Base-by-base conservation (phyloP, 1,140 invertebrate genomes). In the Eupeodes corollae region DNA sequence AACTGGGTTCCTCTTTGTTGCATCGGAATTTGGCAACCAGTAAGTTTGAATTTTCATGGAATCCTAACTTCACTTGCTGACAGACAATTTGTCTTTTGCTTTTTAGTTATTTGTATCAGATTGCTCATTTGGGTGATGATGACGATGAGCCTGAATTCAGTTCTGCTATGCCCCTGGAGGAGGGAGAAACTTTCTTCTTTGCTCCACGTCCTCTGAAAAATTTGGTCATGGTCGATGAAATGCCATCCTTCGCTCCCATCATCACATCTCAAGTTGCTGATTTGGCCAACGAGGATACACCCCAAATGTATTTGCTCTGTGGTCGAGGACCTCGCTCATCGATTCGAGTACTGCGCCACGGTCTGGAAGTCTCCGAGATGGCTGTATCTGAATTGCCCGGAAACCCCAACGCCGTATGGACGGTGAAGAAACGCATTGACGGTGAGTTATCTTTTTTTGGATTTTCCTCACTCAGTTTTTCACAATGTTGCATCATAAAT, bases 381-480 rank as follows among this genome's bases (percentile, higher is more conserved):
- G 97, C 96, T 56, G 94, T 99, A 5, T 98, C 94, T 41, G 96
- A 99, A 71, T 72, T 99, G 52, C 97, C 97, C 12, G 95, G 95
- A 68, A 98, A 95, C 69, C 97, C 97, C 10, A 99, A 97, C 75
- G 95, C 95, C 61, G 97, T 99, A 6, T 99, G 97, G 97, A 99
- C 97, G 31, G 95, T 99, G 1, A 95, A 97, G 69, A 80, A 86
- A 64, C 83, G 91, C 70, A 80, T 86, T 65, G 96, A 99, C 76
- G 66, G 66, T 68, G 52, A 65, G 65, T 68, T 14, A 12, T 41
- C 9, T 41, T 5, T 6, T 19, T 12, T 41, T 41, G 11, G 9
- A 40, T 14, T 13, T 14, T 41, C 13, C 5, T 15, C 13, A 16
- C 11, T 14, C 15, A 37, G 35, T 5, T 5, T 34, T 5, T 37